Evolutionary conservation across 2,113 vertebrate genomes (phyloP).

Genomic region (Regulus satrapa): DNA sequence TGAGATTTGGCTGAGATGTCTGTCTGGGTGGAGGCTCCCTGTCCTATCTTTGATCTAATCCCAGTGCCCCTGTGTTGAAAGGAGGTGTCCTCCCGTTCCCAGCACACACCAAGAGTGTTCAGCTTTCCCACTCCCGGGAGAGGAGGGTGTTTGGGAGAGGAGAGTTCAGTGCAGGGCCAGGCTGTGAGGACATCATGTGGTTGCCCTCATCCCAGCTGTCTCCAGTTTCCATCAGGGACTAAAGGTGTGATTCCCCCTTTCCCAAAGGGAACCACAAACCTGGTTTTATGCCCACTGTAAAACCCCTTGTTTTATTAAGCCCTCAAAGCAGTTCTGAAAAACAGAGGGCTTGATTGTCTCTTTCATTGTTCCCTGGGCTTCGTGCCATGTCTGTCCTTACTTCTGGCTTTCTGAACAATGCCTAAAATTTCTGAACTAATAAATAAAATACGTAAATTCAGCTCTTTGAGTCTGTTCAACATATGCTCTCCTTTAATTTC

Average conservation of each 20-base stretch:
- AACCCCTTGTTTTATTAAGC: background rate
- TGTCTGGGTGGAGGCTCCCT: background rate
- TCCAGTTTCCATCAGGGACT: background rate
- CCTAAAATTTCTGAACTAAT: background rate
- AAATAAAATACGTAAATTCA: background rate
- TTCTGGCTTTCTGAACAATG: background rate
- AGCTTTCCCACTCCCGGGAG: background rate
- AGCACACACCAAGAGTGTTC: accelerated
- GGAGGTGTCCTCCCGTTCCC: background rate
- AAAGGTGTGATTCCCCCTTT: background rate
- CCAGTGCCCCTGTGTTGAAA: accelerated
- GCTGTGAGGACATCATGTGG: accelerated
- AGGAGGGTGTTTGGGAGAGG: background rate
- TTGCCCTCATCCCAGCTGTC: background rate
- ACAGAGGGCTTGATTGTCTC: background rate
- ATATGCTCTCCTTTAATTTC: background rate
- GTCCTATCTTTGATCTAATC: background rate
- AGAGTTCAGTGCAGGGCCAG: background rate
- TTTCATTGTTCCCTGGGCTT: background rate
- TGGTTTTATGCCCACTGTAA: background rate
- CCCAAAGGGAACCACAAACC: background rate
- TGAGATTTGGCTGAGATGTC: background rate
- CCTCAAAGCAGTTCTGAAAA: background rate
- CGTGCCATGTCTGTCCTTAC: accelerated
- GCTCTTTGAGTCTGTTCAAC: background rate